These are phyloP conservation scores for Lissocephala sabroskyi DNA, from an alignment of 2,888 invertebrate genomes.

Conservation along the genomic window DNA sequence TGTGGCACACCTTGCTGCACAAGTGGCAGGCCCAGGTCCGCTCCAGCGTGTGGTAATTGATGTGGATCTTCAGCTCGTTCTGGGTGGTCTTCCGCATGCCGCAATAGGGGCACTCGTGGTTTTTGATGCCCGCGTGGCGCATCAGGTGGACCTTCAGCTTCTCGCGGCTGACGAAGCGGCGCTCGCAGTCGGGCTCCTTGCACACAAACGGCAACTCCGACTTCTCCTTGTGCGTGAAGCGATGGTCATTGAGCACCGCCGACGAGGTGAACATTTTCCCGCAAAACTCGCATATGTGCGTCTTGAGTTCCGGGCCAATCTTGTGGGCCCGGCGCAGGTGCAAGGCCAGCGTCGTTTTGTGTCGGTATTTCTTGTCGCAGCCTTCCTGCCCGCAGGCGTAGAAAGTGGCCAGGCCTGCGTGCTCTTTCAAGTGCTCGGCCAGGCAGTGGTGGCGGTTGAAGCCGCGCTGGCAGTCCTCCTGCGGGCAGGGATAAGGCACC, in stretches of 20 bases:
- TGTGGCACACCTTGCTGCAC: slow-evolving; percentile 63
- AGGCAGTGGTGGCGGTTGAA: slow-evolving; percentile 46
- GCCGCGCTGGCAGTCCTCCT: slow-evolving; percentile 41
- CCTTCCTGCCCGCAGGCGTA: slow-evolving; percentile 41
- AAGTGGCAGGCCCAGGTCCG: slow-evolving; percentile 59
- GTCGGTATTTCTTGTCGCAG: slow-evolving; percentile 54
- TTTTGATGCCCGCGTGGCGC: slow-evolving; percentile 68
- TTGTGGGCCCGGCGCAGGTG: slow-evolving; percentile 54
- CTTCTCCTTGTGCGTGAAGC: slow-evolving; percentile 54
- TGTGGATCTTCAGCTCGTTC: slow-evolving; percentile 63
- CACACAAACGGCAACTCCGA: slow-evolving; percentile 57
- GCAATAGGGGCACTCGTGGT: slow-evolving; percentile 63
- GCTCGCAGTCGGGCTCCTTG: slow-evolving; percentile 36
- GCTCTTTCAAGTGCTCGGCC: slow-evolving; percentile 46
- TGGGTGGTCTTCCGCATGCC: slow-evolving; percentile 65
- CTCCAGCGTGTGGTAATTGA: slow-evolving; percentile 67
- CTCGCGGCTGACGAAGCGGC: slow-evolving; percentile 56
- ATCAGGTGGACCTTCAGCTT: slow-evolving; percentile 65
- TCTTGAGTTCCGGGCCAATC: slow-evolving; percentile 47
- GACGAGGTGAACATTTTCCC: slow-evolving; percentile 58
- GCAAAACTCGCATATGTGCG: slow-evolving; percentile 64
- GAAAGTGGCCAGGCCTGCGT: slow-evolving; percentile 31
- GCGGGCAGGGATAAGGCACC: slow-evolving; percentile 50
- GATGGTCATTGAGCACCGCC: slow-evolving; percentile 57
- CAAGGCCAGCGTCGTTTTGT: slow-evolving; percentile 51